Evolutionary conservation across 2,797 vertebrate genomes (phyloP), one percentile per base, ranked within the genome.

Genomic region (Sebastes matsubarae): DNA sequence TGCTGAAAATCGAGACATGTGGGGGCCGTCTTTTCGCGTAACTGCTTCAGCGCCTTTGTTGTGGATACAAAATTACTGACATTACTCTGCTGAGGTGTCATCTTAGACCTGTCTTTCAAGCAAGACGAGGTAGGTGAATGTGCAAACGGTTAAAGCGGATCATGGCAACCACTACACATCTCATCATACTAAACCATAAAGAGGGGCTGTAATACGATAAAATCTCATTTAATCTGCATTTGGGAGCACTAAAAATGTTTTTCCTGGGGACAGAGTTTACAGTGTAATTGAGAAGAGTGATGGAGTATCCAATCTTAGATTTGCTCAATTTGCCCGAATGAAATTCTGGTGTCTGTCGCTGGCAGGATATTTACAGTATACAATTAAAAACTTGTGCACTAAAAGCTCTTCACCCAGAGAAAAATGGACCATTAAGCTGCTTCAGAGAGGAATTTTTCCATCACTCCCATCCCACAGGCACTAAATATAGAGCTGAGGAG

Each of bases 341-440:
- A 55, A 77, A 66, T 66, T 61, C 25, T 42, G 54, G 30, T 10
- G 30, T 65, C 29, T 69, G 58, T 13, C 10, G 9, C 20, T 12
- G 25, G 57, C 46, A 57, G 64, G 52, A 55, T 71, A 60, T 84
- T 84, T 34, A 71, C 20, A 73, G 67, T 25, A 42, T 42, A 24
- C 6, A 59, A 30, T 59, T 16, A 84, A 64, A 77, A 52, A 66
- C 42, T 6, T 34, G 57, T 24, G 20, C 36, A 36, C 50, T 79
- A 73, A 78, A 81, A 82, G 64, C 60, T 57, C 22, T 75, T n/a
- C 32, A 12, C n/a, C 27, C 34, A 30, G 60, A 80, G 67, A 68
- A 65, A 64, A 72, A 70, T 72, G 72, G 60, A 25, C 46, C 32
- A 32, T 54, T 52, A 75, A 73, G 71, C 36, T 38, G 61, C 55